Percentiles rank a stretch among this genome's conserved stretches.
Evolutionary conservation across 2,113 vertebrate species (phyloP).

Genomic region (Triplophysa tibetana): DNA sequence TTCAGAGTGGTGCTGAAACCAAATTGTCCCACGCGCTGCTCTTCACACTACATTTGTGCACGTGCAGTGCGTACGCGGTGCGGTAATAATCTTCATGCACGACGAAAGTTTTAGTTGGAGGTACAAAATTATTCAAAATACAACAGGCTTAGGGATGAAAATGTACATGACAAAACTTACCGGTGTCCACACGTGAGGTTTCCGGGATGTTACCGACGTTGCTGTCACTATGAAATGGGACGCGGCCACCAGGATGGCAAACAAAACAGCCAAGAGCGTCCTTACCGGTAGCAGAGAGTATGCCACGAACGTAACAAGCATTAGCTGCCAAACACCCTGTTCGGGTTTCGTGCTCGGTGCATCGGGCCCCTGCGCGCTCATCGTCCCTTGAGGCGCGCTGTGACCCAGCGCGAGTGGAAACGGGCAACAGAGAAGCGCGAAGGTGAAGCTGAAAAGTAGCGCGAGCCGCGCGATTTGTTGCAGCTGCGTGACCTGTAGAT

Average conservation of each 20-base stretch:
- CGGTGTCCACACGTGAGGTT: conserved; percentile 89
- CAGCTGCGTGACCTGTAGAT: conserved; percentile 94
- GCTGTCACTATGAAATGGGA: conserved; percentile 92
- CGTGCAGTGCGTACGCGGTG: conserved; percentile 16
- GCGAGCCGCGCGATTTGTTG: conserved; percentile 95
- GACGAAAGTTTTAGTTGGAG: not conserved
- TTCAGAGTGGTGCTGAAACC: conserved; percentile 11
- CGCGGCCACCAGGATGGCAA: conserved; percentile 88
- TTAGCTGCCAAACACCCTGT: conserved; percentile 96
- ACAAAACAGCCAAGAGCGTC: conserved; percentile 88
- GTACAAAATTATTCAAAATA: not conserved
- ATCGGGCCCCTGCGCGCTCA: conserved; percentile 59
- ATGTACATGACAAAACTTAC: conserved; percentile 73
- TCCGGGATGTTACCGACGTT: conserved; percentile 83
- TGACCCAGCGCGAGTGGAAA: conserved; percentile 81
- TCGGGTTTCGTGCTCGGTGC: conserved; percentile 78
- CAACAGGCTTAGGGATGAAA: not conserved
- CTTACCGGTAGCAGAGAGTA: conserved; percentile 94
- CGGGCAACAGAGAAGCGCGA: conserved; percentile 94
- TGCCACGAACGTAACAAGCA: conserved; percentile 94
- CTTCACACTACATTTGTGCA: conserved; percentile 13
- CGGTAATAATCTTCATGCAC: not conserved
- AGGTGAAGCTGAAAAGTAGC: conserved; percentile 95
- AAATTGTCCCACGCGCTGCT: not conserved
- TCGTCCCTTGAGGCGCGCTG: conserved; percentile 59